These are phyloP conservation scores for Gila robusta DNA, from an alignment of 2,797 vertebrate genomes.

Conservation along the genomic window DNA sequence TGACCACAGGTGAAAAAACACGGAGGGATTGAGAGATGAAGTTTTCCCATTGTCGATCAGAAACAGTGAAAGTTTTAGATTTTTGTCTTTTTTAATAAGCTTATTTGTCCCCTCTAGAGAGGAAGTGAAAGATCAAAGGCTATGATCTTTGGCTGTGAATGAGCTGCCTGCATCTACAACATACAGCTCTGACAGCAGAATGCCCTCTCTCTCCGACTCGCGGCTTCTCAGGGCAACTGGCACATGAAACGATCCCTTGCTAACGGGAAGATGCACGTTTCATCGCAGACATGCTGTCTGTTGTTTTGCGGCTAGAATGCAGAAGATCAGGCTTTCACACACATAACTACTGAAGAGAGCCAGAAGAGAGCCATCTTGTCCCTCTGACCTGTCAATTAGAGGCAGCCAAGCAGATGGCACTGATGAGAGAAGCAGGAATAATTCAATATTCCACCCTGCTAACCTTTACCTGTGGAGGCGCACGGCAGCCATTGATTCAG, in stretches of 20 bases:
- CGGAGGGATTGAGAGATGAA: conserved; percentile 52
- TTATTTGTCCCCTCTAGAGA: conserved; percentile 75
- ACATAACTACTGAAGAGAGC: conserved; percentile 65
- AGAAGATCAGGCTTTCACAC: conserved; percentile 61
- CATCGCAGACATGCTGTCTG: conserved; percentile 66
- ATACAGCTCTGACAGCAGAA: conserved; percentile 74
- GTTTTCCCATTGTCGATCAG: conserved; percentile 74
- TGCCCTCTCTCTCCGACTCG: conserved; percentile 72
- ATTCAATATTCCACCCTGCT: conserved; percentile 83
- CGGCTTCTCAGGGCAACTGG: conserved; percentile 60
- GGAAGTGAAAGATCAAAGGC: conserved; percentile 75
- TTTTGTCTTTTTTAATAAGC: conserved; percentile 77
- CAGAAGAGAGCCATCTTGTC: conserved; percentile 72
- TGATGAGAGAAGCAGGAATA: conserved; percentile 82
- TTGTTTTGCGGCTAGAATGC: conserved; percentile 54
- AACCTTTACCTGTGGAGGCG: conserved; percentile 85
- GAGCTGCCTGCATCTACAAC: conserved; percentile 69
- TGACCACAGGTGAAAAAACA: conserved; percentile 72
- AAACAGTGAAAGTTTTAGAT: conserved; percentile 76
- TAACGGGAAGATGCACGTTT: conserved; percentile 72
- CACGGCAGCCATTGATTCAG: conserved; percentile 80
- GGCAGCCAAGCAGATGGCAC: conserved; percentile 79
- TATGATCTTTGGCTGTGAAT: conserved; percentile 76
- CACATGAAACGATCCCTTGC: conserved; percentile 75
- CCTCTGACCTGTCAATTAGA: conserved; percentile 78